These are phyloP conservation scores for Sebastes melanostomus DNA, from an alignment of 2,797 vertebrate genomes.

Conservation along the genomic window DNA sequence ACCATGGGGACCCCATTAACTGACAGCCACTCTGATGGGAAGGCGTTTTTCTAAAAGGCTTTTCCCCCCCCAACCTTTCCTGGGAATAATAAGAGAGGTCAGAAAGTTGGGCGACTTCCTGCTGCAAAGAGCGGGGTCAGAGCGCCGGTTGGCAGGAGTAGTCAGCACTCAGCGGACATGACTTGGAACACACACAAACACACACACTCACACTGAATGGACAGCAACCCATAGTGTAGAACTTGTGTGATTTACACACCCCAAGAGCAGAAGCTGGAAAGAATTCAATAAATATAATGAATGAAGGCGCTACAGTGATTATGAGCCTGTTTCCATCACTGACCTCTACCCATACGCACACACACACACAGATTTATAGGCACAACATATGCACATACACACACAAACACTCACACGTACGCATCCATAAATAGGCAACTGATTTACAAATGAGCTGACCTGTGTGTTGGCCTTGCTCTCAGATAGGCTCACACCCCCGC, in stretches of 20 bases:
- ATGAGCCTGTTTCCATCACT: conserved; percentile 66
- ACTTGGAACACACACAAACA: conserved; percentile 34
- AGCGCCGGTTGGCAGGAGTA: conserved; percentile 60
- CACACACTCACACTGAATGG: conserved; percentile 15
- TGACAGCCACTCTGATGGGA: conserved; percentile 56
- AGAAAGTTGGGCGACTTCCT: conserved; percentile 68
- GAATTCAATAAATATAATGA: conserved; percentile 73
- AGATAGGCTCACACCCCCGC: conserved; percentile 78
- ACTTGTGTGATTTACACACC: conserved; percentile 48
- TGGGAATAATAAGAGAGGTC: conserved; percentile 73
- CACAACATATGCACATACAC: conserved; percentile 33
- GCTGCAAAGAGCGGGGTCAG: conserved; percentile 65
- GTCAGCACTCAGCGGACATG: conserved; percentile 49
- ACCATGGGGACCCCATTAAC: conserved; percentile 58
- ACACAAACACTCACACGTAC: conserved; percentile 54
- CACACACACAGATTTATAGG: conserved; percentile 51
- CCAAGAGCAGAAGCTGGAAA: conserved; percentile 52
- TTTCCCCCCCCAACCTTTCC: conserved; percentile 37
- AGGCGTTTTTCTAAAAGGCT: conserved; percentile 50
- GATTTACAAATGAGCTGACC: conserved; percentile 85
- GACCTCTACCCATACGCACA: conserved; percentile 45
- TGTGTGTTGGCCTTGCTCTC: conserved; percentile 76
- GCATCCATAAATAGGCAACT: conserved; percentile 76
- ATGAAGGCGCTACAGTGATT: conserved; percentile 71
- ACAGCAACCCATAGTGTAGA: conserved; percentile 1